phyloP scores from a whole-genome alignment of 1,140 invertebrate genomes.

The Globodera rostochiensis region DNA sequence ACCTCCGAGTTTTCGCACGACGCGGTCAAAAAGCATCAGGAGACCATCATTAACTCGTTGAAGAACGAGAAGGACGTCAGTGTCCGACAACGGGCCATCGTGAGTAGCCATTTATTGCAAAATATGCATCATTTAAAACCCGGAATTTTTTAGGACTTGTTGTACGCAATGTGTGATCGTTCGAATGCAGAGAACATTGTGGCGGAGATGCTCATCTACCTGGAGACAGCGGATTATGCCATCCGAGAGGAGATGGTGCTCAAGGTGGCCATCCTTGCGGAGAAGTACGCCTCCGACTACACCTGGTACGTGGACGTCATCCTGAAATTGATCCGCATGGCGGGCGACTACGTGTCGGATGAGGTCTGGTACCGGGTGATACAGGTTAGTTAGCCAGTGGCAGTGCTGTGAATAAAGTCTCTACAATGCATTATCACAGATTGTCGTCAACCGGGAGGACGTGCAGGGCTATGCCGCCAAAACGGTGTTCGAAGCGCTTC shows the following conservation, averaged over 20 bases:
- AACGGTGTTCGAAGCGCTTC: slow-evolving; percentile 85
- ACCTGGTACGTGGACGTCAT: slow-evolving; percentile 99
- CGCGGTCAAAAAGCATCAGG: slow-evolving; percentile 99
- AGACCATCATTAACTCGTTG: slow-evolving; percentile 97
- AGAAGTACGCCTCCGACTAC: slow-evolving; percentile 99
- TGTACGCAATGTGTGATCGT: slow-evolving; percentile 99
- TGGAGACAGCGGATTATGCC: slow-evolving; percentile 98
- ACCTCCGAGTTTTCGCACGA: slow-evolving; percentile 99
- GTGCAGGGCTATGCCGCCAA: slow-evolving; percentile 97
- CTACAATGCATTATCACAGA: slow-evolving; percentile 67
- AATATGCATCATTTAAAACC: not conserved
- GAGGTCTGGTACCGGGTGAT: slow-evolving; percentile 99
- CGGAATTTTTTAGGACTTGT: slow-evolving; percentile 74
- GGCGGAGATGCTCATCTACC: slow-evolving; percentile 97
- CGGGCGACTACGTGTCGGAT: slow-evolving; percentile 94
- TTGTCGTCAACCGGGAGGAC: slow-evolving; percentile 98
- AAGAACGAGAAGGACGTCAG: slow-evolving; percentile 98
- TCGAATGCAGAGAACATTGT: slow-evolving; percentile 99
- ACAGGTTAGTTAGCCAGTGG: slow-evolving; percentile 69
- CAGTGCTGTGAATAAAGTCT: slow-evolving; percentile 7
- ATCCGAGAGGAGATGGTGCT: slow-evolving; percentile 99
- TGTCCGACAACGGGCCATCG: slow-evolving; percentile 92
- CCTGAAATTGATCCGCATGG: slow-evolving; percentile 96
- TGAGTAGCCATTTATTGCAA: not conserved
- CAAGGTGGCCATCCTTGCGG: slow-evolving; percentile 97